Evolutionary conservation across 2,888 invertebrate genomes (phyloP), one percentile per base, ranked within the genome.

Genomic region (Rambutsinella grinnellia): DNA sequence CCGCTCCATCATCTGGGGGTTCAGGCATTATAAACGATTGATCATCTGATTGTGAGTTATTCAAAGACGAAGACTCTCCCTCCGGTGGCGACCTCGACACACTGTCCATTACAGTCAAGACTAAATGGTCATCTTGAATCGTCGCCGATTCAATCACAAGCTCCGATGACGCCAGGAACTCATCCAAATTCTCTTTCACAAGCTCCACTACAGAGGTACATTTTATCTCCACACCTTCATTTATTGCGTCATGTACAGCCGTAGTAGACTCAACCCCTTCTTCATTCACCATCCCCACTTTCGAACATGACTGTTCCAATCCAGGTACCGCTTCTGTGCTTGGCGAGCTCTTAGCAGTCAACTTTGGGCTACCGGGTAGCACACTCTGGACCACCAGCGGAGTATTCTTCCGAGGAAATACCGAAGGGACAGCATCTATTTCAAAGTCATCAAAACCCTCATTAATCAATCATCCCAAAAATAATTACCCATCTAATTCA

Each of bases 391-490:
- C 67, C n/a, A 80, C 66, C 24, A 82, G 21, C n/a, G 83, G 81
- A 6, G 81, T 70, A 61, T 70, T 78, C 46, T 82, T 82, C 19
- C 82, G 47, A 10, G 82, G 82, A 77, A 84, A 84, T 21, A 83
- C 81, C 8, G 82, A 80, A 5, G 84, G 84, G 19, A 83, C 80
- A 15, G 83, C 83, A 76, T 76, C 83, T 84, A 27, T 10, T 23
- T 23, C n/a, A 21, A 17, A 54, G 5, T 36, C 13, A 36, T 36
- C 36, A 36, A 36, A n/a, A n/a, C n/a, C n/a, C n/a, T n/a, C n/a
- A n/a, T n/a, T 36, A 8, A 36, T 36, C 36, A 36, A 36, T 36
- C 36, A 36, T 36, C 13, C 49, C 49, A 15, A 49, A 49, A 49
- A 5, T 49, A 44, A 10, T 44, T n/a, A n/a, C 46, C 24, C 10